Base-by-base conservation (phyloP, 2,888 invertebrate species). In the Eupsilia transversa region DNA sequence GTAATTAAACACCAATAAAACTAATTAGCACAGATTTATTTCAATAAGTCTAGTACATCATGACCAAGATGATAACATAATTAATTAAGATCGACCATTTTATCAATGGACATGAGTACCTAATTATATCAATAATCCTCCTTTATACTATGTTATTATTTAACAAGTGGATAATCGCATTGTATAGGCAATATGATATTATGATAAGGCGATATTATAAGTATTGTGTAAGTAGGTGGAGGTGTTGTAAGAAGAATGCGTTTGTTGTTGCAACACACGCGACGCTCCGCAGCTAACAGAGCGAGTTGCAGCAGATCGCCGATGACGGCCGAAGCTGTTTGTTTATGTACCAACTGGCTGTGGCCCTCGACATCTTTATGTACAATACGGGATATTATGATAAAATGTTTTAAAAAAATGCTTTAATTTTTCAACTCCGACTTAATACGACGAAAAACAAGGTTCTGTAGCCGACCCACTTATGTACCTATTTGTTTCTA, bases 211-310 rank as follows among this genome's bases (percentile, higher is more conserved):
- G 56, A 77, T 79, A 79, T 77, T 72, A 78, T 63, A 77, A 68
- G 76, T 73, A 76, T 84, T 79, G 82, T 75, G 86, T 83, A 87
- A 82, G 78, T 64, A 77, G 72, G 70, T 67, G 70, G 72, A 77
- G 72, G 82, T 91, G 88, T 90, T 82, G 90, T 89, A 92, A 90
- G 77, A 86, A 88, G 89, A 90, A 91, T 91, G 90, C 87, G 83
- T 89, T 85, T 87, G 85, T 91, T 91, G 88, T 92, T 91, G 88
- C 90, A 86, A 89, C 86, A 89, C 82, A 67, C 65, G 79, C 68
- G 70, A 72, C 73, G 80, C 70, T 82, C 59, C 74, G 81, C 64
- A 61, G 77, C 84, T 80, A 65, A 72, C 79, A 60, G 73, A 80
- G 77, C 80, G 74, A 63, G 72, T 81, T 82, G 82, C 77, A 83